Base-by-base conservation (phyloP, 1,140 invertebrate species). In the Drosophila rufa region DNA sequence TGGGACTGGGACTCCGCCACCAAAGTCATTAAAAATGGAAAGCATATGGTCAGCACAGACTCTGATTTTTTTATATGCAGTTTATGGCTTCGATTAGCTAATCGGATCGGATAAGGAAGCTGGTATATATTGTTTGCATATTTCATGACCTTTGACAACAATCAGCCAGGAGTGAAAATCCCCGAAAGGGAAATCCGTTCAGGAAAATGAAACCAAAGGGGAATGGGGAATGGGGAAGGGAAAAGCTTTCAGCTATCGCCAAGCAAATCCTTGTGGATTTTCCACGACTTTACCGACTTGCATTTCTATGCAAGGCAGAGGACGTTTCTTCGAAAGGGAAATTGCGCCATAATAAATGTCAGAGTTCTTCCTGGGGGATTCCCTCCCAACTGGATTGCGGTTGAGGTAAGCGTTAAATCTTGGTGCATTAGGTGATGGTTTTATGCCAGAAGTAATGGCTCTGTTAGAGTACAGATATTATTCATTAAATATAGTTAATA, bases 201-300 rank as follows among this genome's bases (percentile, higher is more conserved):
- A n/a, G 53, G 19, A 56, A 56, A 25, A 11, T 19, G 8, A 40
- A 38, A n/a, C 25, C 58, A 0, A 0, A 22, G 38, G 65, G 17
- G 45, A 15, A 15, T 19, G 40, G 68, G 70, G 17, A 17, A 74
- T 19, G 40, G 68, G 70, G 17, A 17, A 74, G 68, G 70, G 25
- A 25, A 78, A 78, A 86, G 84, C 84, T 87, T 87, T 87, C 71
- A 77, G 77, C 73, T 74, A 86, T 86, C 67, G 80, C 67, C 70
- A 60, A 60, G 51, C 53, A 83, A 87, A 84, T 89, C 84, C 84
- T 51, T 56, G 62, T 62, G 85, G 84, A 89, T 89, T 90, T 87
- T 61, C 53, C 27, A 59, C 58, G 66, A 68, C 25, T 68, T 80
- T 79, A 71, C 85, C 68, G 85, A 73, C 84, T 90, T 90, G 85